Evolutionary conservation across 2,888 invertebrate genomes (phyloP).

Genomic region (Cheilosia soror): DNA sequence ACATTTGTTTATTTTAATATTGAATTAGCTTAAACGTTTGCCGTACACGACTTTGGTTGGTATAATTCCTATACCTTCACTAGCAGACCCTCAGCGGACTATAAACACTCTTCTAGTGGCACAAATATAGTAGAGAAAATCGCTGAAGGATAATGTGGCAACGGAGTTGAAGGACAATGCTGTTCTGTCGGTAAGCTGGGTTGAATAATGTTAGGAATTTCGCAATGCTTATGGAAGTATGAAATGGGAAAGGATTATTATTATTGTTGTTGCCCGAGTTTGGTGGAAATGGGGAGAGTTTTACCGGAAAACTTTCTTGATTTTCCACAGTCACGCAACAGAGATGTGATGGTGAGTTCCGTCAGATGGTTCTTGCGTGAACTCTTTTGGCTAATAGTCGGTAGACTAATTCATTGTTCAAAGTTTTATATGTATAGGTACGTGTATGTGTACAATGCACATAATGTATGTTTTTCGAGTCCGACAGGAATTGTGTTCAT

Average conservation of each 20-base stretch:
- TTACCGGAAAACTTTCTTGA: conserved; percentile 72
- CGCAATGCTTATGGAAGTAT: conserved; percentile 62
- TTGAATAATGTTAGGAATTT: conserved; percentile 59
- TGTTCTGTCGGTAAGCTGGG: conserved; percentile 65
- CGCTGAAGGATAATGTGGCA: conserved; percentile 50
- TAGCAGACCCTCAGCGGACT: background rate
- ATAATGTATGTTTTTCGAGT: background rate
- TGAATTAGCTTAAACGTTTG: conserved; percentile 68
- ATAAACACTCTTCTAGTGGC: background rate
- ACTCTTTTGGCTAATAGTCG: conserved; percentile 37
- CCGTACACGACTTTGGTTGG: conserved; percentile 31
- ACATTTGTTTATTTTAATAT: conserved; percentile 71
- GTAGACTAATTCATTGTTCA: conserved; percentile 16
- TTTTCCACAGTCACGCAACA: conserved; percentile 66
- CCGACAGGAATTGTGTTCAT: conserved; percentile 38
- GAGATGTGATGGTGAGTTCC: conserved; percentile 11
- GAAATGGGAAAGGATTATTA: conserved; percentile 73
- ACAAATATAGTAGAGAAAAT: background rate
- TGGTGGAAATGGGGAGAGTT: conserved; percentile 56
- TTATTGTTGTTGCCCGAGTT: conserved; percentile 42
- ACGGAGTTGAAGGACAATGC: conserved; percentile 66
- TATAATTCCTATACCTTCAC: background rate
- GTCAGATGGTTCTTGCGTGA: conserved; percentile 52
- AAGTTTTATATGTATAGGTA: background rate
- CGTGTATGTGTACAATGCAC: no score